Evolutionary conservation across 2,797 vertebrate genomes (phyloP), one percentile per base, ranked within the genome.

Genomic region (Lagodon rhomboides): DNA sequence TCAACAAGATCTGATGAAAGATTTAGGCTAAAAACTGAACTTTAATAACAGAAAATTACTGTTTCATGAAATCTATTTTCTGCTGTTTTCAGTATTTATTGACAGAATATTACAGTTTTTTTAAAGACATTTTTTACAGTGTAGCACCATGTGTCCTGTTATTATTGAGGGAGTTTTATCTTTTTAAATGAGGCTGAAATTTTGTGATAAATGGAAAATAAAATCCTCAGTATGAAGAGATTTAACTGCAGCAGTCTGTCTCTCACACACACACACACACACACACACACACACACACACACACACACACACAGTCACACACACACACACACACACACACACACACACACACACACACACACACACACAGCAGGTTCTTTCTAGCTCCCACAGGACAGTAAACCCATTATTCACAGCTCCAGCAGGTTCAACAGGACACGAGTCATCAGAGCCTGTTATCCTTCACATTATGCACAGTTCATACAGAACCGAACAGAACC

Each of bases 331-430:
- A 68, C 51, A 58, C 76, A 53, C 60, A 67, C 56, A 59, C 55
- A 75, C 53, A 53, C 62, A 38, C 68, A 55, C 54, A 61, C 67
- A 56, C 67, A 72, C 68, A 56, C 68, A 62, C 73, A 55, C 68
- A 77, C 80, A 71, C 58, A 65, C 55, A 49, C 20, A 56, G 7
- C 23, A 47, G 56, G 66, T 54, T 54, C 15, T 65, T 76, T 86
- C 74, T 65, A 75, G 81, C 71, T 73, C 73, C 73, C 77, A 53
- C 78, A 69, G 71, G 77, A 81, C 67, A 43, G 63, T 3, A 41
- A n/a, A 3, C 3, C 25, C 44, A 56, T 82, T 77, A 77, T 87
- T 77, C 76, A 23, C 75, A 62, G 66, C 59, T 66, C 0, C 68
- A 70, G 64, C 9, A 16, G 73, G 22, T 75, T 82, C 41, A 79